A percentile compares a stretch with the other conserved stretches of the same genome.
Evolutionary conservation across 2,797 vertebrate species (phyloP).

Genomic region (Okamejei kenojei): DNA sequence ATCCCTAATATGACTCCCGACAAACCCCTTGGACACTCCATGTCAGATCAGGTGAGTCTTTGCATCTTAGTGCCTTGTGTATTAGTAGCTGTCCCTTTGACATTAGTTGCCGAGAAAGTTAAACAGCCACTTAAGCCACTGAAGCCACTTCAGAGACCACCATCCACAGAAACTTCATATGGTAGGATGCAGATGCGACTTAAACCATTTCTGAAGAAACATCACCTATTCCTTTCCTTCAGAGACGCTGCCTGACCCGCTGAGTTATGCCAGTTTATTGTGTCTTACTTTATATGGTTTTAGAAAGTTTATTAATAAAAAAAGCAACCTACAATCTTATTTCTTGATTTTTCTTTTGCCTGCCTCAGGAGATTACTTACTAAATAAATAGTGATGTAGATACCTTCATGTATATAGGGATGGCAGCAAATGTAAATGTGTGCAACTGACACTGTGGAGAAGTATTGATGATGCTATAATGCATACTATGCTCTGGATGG

Average conservation of each 20-base stretch:
- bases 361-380: neutral
- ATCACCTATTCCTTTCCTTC: too few relatives aligned
- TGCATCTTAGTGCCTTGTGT: neutral
- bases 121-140: too few relatives aligned
- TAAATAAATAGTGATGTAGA: neutral
- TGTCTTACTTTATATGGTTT: neutral
- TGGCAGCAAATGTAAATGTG: neutral
- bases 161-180: neutral
- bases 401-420: neutral
- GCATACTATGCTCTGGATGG: too few relatives aligned
- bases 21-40: constrained; percentile 62
- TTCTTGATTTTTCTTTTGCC: neutral
- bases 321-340: neutral
- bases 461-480: neutral
- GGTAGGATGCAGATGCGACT: too few relatives aligned
- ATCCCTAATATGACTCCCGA: constrained; percentile 70
- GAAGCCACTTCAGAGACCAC: too few relatives aligned
- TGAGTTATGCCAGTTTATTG: too few relatives aligned
- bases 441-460: neutral
- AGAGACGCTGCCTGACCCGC: too few relatives aligned
- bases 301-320: neutral
- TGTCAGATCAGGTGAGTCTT: constrained; percentile 65
- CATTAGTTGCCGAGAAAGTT: neutral
- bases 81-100: neutral
- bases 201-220: too few relatives aligned